Evolutionary conservation across 2,113 vertebrate genomes (phyloP).

Genomic region (Chionomys nivalis): DNA sequence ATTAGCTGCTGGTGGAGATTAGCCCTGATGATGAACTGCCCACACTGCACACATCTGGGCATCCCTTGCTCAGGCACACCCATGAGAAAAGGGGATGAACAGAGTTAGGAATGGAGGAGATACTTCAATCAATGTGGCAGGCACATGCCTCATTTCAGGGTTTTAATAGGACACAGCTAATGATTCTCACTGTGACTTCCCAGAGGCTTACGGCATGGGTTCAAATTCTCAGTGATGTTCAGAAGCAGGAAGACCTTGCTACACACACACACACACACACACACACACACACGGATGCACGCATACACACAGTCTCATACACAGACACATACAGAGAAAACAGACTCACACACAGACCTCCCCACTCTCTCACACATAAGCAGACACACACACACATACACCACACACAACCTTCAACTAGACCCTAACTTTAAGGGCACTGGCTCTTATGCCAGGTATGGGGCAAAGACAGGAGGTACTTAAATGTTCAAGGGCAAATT

Average conservation of each 20-base stretch:
- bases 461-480: neutral
- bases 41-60: constrained; percentile 33
- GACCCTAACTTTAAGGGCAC: neutral
- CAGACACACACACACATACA: neutral
- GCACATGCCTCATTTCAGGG: constrained; percentile 61
- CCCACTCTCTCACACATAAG: neutral
- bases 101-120: constrained; percentile 65
- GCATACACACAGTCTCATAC: neutral
- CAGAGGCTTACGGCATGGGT: constrained; percentile 36
- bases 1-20: constrained; percentile 40
- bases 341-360: neutral
- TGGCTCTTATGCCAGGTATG: neutral
- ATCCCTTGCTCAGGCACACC: constrained; percentile 38
- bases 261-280: neutral
- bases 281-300: neutral
- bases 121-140: constrained; percentile 63
- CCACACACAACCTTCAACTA: neutral
- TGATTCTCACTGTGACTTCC: constrained; percentile 63
- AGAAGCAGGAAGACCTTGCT: constrained; percentile 4
- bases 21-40: neutral
- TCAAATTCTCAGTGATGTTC: constrained; percentile 4
- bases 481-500: neutral
- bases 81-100: constrained; percentile 60
- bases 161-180: constrained; percentile 70
- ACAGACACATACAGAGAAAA: neutral